Evolutionary conservation across 2,797 vertebrate genomes (phyloP), one percentile per base, ranked within the genome.

Genomic region (Vultur gryphus): DNA sequence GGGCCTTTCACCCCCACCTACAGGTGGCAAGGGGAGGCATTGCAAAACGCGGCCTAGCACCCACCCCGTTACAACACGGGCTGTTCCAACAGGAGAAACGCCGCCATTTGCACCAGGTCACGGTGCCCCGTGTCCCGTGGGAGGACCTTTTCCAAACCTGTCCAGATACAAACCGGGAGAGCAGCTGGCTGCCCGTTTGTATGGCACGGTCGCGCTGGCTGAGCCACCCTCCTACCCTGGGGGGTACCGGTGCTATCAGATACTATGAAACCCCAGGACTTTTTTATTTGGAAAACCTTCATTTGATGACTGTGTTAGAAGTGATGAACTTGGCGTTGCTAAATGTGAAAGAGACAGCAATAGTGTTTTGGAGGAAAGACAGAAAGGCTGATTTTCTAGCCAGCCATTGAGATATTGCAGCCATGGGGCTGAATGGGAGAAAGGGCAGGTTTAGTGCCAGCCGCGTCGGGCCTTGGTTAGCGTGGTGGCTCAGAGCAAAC

Each of bases 341-440:
- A 11, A n/a, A 18, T 5, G 44, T 7, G 54, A 24, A 19, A 8
- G 39, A 10, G 33, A 29, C 43, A 24, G 19, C 28, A 3, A 2
- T 3, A 12, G 39, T 5, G 9, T 49, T 37, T n/a, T 20, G 28
- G 20, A 19, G 28, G 57, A 16, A 23, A 20, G 19, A 5, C 13
- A 14, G 24, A 33, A 5, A 31, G 41, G 59, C 24, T 18, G 66
- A 5, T 31, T 58, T 31, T 51, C 20, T 6, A 31, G 57, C 9
- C 55, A 41, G 28, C 43, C 24, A 0, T 8, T 2, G 26, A 8
- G 43, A 8, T 4, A 1, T 0, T 16, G 54, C 5, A 2, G 9
- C 31, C 2, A 0, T 7, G 13, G 52, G 48, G 11, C 54, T 20
- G 14, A 9, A 4, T 1, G 58, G 58, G 15, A 7, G 37, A 44